Percentiles rank a stretch among this genome's conserved stretches.
These are phyloP conservation scores for Strix occidentalis DNA, from an alignment of 2,797 vertebrate species.

Conservation along the genomic window DNA sequence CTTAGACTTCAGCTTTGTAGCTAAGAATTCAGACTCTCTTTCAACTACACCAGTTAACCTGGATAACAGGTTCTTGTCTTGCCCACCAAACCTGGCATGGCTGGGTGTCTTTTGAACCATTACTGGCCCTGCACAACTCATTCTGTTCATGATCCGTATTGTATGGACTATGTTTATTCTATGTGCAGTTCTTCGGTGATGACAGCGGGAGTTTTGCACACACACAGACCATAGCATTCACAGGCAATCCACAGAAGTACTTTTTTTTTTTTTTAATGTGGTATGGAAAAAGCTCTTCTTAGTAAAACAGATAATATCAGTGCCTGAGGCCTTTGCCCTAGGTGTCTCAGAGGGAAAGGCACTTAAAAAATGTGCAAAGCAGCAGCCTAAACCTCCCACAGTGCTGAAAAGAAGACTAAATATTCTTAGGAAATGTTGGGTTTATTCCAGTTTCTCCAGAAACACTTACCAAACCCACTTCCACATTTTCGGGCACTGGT, in stretches of 20 bases:
- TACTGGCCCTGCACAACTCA: background rate
- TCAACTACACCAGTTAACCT: background rate
- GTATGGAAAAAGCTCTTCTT: slow-evolving; percentile 40
- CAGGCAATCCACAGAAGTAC: background rate
- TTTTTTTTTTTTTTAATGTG: background rate
- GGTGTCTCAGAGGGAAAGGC: slow-evolving; percentile 56
- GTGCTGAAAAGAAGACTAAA: slow-evolving; percentile 65
- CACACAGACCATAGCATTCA: background rate
- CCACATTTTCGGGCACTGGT: slow-evolving; percentile 39
- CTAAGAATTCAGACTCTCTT: background rate
- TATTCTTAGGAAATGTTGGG: slow-evolving; percentile 40
- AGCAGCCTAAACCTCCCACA: slow-evolving; percentile 63
- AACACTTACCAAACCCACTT: slow-evolving; percentile 63
- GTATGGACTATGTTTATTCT: background rate
- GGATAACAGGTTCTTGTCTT: background rate
- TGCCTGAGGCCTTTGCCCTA: slow-evolving; percentile 54
- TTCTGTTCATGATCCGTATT: background rate
- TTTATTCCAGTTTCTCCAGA: slow-evolving; percentile 45
- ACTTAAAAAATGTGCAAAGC: slow-evolving; percentile 64
- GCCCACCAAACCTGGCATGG: background rate
- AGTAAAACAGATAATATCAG: slow-evolving; percentile 57
- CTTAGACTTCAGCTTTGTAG: background rate
- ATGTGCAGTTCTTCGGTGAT: background rate
- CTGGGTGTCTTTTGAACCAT: background rate
- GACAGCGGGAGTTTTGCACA: background rate